Conservation (phyloP, 2,888 invertebrate species). For the Harpalus rubripes region DNA sequence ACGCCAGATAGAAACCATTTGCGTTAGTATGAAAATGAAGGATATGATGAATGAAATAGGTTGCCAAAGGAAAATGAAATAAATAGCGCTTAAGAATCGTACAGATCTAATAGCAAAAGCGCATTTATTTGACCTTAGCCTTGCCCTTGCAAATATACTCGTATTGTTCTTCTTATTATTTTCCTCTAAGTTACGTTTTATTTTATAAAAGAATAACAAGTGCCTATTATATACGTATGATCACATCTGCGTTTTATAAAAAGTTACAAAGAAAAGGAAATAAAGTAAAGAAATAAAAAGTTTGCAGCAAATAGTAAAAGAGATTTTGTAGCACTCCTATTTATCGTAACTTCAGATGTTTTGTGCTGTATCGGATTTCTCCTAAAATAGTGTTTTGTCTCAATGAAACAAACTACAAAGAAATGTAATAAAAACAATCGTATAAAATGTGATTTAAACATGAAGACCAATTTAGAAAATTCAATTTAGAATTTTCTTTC, state of each 20-base stretch:
- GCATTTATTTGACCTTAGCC: no score
- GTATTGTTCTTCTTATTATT: not conserved
- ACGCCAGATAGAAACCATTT: no score
- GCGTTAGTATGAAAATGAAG: no score
- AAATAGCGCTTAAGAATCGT: no score
- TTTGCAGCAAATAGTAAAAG: slow-evolving; percentile 28
- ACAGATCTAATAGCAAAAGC: no score
- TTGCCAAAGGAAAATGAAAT: no score
- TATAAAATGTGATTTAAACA: slow-evolving; percentile 4
- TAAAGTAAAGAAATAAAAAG: slow-evolving; percentile 14
- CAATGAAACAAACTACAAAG: slow-evolving; percentile 19
- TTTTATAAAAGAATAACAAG: not conserved
- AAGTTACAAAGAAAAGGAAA: not conserved
- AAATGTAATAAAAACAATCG: not conserved
- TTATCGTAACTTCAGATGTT: slow-evolving; percentile 30
- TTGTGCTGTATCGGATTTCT: slow-evolving; percentile 24
- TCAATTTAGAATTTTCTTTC: not conserved
- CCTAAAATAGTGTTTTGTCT: slow-evolving; percentile 17
- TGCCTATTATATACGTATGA: not conserved
- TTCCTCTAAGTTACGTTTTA: not conserved
- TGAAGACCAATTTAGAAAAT: not conserved
- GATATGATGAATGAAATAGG: no score
- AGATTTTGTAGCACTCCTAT: slow-evolving; percentile 10
- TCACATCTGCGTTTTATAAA: not conserved
- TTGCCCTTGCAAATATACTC: not conserved